Base-by-base conservation (phyloP, 2,888 invertebrate genomes). In the Hipparchia sbordonii region DNA sequence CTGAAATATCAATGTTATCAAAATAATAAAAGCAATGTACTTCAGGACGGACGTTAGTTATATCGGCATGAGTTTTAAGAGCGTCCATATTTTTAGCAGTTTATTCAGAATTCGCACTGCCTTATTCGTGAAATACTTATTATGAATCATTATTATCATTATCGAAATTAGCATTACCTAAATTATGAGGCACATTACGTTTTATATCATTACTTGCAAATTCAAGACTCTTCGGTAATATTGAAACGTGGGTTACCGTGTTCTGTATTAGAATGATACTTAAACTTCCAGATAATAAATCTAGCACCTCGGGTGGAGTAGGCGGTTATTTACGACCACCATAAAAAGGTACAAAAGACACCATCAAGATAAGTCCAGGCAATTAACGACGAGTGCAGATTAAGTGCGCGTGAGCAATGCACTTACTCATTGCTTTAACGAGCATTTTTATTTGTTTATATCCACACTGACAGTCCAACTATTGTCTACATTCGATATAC, bases 321-420 rank as follows among this genome's bases (percentile, higher is more conserved):
- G 90, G 90, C 79, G 86, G 80, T 83, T 83, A 89, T 88, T 91
- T 90, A 91, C 87, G 81, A 76, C 77, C 74, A 76, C 87, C 87
- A 87, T 89, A 89, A 89, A 90, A 86, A 87, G 84, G 84, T 83
- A 85, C 84, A 87, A 87, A 88, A 85, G 85, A 84, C 82, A 77
- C 81, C 81, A 83, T 82, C 78, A 79, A 79, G 84, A 86, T 85
- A 83, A 80, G 79, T 79, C 79, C 76, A 73, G 71, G 77, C 82
- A 86, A 87, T 87, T 85, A 86, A 78, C 73, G 73, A 73, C 72
- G 70, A 76, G 74, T 74, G 79, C 78, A 76, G 74, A 79, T 80
- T 79, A 75, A 74, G 76, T 76, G 75, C 76, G 74, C 74, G 67
- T 79, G 77, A 78, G 67, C 76, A 76, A 76, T 76, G 72, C 77